A percentile compares a stretch with the other conserved stretches of the same genome.
These are phyloP conservation scores for Ascaphus truei DNA, from an alignment of 2,113 vertebrate genomes.

Conservation along the genomic window DNA sequence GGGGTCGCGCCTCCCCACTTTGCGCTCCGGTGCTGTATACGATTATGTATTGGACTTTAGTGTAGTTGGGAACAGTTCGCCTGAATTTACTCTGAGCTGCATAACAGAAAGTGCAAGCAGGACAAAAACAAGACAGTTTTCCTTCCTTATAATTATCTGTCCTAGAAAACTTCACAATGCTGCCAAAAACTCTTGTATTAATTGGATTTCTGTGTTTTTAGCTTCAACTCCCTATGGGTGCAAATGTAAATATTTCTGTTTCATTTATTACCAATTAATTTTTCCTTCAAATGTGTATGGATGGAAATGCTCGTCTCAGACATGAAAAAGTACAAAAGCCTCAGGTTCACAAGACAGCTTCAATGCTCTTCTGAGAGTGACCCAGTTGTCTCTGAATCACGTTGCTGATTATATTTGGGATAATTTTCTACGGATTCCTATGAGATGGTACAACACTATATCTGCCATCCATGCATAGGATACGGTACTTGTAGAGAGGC, in stretches of 20 bases:
- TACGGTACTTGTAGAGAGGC: no score
- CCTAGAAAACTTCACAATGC: not conserved
- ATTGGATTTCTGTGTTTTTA: conserved; percentile 17
- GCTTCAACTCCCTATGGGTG: not conserved
- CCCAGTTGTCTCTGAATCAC: not conserved
- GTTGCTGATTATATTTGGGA: no score
- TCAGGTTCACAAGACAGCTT: not conserved
- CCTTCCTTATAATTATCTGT: not conserved
- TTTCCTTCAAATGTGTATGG: no score
- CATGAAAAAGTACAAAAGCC: not conserved
- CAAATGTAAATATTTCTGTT: not conserved
- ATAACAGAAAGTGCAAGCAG: conserved; percentile 4
- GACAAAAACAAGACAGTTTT: conserved; percentile 1
- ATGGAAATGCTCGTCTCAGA: not conserved
- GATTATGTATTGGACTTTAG: no score
- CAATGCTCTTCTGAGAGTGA: not conserved
- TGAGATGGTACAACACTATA: no score
- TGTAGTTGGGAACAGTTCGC: not conserved
- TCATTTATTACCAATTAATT: not conserved
- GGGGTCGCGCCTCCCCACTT: no score
- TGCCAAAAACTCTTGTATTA: conserved; percentile 15
- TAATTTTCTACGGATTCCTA: no score
- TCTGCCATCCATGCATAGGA: no score
- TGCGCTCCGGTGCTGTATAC: no score
- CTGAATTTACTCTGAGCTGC: not conserved